Conservation (phyloP, 2,113 vertebrate species). For the Zeus faber region DNA sequence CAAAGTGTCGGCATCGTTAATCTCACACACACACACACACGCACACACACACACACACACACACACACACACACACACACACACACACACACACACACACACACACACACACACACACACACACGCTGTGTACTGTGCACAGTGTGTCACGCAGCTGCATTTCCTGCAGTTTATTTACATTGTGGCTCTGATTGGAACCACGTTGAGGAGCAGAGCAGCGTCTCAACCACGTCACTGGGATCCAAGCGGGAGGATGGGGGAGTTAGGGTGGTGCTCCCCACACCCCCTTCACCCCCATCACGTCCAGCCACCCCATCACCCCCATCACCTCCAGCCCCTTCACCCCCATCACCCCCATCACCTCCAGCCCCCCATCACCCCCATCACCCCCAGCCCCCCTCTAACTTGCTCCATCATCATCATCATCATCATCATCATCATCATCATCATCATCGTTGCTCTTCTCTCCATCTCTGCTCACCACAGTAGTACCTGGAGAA, state of each 20-base stretch:
- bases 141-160: conserved; percentile 70
- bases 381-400: too few species aligned
- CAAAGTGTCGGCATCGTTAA: conserved; percentile 69
- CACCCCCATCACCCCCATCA: too few species aligned
- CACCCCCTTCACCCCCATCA: too few species aligned
- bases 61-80: conserved; percentile 30
- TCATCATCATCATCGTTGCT: too few species aligned
- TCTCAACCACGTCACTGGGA: conserved; percentile 58
- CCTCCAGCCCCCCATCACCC: too few species aligned
- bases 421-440: too few species aligned
- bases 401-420: too few species aligned
- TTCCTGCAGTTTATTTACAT: conserved; percentile 67
- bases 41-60: conserved; percentile 15
- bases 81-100: conserved; percentile 51
- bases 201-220: conserved; percentile 53
- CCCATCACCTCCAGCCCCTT: too few species aligned
- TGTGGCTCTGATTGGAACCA: conserved; percentile 57
- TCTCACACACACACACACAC: conserved; percentile 44
- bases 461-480: too few species aligned
- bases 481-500: too few species aligned
- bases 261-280: conserved; percentile 27
- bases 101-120: conserved; percentile 22
- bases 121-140: conserved; percentile 45
- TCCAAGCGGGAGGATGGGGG: conserved; percentile 29
- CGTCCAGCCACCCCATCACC: too few species aligned